Evolutionary conservation across 1,140 invertebrate species (phyloP).

Genomic region (Drosophila micromelanica): DNA sequence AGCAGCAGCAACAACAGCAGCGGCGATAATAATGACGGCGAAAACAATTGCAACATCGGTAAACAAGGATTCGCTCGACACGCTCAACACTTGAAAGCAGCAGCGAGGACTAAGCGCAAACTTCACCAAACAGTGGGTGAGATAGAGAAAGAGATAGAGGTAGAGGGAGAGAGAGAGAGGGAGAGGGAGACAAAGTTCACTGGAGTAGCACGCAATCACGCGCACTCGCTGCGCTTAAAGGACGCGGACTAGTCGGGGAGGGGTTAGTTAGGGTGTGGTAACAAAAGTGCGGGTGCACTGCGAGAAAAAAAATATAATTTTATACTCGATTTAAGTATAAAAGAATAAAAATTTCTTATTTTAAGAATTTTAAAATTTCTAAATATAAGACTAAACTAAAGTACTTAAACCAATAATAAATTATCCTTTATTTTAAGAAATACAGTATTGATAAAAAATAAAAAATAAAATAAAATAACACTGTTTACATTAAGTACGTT

Average conservation of each 20-base stretch:
- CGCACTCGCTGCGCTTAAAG: constrained; percentile 39
- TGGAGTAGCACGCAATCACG: constrained; percentile 71
- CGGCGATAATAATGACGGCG: constrained; percentile 77
- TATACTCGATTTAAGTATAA: too few relatives aligned
- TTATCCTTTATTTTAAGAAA: too few relatives aligned
- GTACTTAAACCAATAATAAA: too few relatives aligned
- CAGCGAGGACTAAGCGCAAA: constrained; percentile 5
- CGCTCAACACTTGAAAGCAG: constrained; percentile 67
- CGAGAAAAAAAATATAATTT: too few relatives aligned
- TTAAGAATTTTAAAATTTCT: too few relatives aligned
- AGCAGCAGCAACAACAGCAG: constrained; percentile 19
- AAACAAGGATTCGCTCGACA: constrained; percentile 78
- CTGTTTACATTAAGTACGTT: too few relatives aligned
- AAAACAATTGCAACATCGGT: constrained; percentile 80
- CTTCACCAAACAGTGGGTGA: too few relatives aligned
- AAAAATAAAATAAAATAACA: too few relatives aligned
- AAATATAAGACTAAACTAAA: too few relatives aligned
- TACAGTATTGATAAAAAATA: too few relatives aligned
- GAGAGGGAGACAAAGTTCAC: constrained; percentile 16
- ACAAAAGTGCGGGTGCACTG: constrained; percentile 1
- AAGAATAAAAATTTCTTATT: too few relatives aligned
- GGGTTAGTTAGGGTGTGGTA: neutral
- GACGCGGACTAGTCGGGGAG: neutral
- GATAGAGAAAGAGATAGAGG: neutral
- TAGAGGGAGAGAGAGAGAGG: neutral